Conservation (phyloP, 2,113 vertebrate genomes). For the Probosciger aterrimus region DNA sequence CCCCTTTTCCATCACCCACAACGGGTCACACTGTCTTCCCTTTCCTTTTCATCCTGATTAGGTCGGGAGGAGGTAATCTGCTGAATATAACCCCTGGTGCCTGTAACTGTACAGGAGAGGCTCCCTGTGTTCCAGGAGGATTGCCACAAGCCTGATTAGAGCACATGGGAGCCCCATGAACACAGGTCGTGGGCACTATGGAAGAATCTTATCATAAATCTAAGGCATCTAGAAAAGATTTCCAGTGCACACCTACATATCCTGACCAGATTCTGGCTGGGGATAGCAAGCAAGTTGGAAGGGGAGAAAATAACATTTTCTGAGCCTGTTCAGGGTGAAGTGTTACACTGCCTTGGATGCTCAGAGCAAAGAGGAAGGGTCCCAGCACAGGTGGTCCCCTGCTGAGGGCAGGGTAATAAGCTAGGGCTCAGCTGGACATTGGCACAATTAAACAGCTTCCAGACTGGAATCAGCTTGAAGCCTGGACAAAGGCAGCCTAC, state of each 20-base stretch:
- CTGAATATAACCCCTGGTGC: neutral
- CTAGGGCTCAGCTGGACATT: neutral
- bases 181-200: too few species aligned
- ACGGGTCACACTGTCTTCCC: neutral
- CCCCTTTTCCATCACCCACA: neutral
- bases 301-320: neutral
- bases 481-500: neutral
- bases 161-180: neutral
- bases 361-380: neutral
- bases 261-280: neutral
- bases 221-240: neutral
- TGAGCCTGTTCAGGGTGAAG: neutral
- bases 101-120: neutral
- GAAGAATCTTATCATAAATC: neutral
- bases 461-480: neutral
- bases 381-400: rapidly evolving
- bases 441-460: neutral
- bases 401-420: neutral
- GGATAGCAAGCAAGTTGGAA: neutral
- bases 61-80: neutral
- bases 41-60: neutral
- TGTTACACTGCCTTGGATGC: too few species aligned
- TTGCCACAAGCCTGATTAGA: neutral
- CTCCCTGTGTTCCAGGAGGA: neutral
- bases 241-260: neutral